A percentile compares a stretch with the other conserved stretches of the same genome.
These are phyloP conservation scores for Leptopilina clavipes DNA, from an alignment of 1,140 invertebrate species.

Conservation along the genomic window DNA sequence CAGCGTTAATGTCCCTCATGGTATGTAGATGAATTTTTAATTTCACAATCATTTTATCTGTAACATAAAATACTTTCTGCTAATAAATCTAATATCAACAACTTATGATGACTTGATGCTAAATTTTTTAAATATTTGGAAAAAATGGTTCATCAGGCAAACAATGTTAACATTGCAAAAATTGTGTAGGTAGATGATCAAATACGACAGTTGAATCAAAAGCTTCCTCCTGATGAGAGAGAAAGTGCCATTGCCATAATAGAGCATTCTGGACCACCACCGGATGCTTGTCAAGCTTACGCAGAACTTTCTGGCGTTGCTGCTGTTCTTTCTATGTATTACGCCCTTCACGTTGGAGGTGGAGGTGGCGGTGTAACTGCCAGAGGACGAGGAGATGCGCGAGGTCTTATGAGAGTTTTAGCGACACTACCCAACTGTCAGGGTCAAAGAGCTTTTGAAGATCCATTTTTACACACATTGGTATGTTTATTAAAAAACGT, in stretches of 20 bases:
- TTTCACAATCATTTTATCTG: too few species aligned
- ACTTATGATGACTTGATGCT: too few species aligned
- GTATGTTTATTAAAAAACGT: conserved; percentile 68
- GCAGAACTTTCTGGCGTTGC: conserved; percentile 92
- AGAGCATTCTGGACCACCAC: conserved; percentile 94
- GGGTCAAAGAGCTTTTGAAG: conserved; percentile 93
- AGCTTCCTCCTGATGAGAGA: conserved; percentile 93
- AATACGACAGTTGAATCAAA: conserved; percentile 89
- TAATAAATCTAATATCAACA: too few species aligned
- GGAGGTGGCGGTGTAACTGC: conserved; percentile 82
- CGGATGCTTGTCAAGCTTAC: conserved; percentile 93
- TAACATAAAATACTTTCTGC: too few species aligned
- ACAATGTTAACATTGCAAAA: too few species aligned
- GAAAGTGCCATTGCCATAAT: conserved; percentile 94
- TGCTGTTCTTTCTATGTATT: conserved; percentile 95
- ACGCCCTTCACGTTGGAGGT: conserved; percentile 91
- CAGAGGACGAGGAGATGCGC: conserved; percentile 84
- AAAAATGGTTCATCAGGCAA: too few species aligned
- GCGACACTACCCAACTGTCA: conserved; percentile 93
- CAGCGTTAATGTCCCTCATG: conserved; percentile 95
- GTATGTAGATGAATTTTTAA: conserved; percentile 64
- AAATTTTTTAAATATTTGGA: too few species aligned
- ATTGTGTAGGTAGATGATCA: conserved; percentile 88
- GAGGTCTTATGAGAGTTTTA: conserved; percentile 90
- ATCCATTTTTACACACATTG: conserved; percentile 94